Percentiles rank a stretch among this genome's conserved stretches.
Conservation (phyloP, 2,888 invertebrate genomes). For the Cephus sareptanus region DNA sequence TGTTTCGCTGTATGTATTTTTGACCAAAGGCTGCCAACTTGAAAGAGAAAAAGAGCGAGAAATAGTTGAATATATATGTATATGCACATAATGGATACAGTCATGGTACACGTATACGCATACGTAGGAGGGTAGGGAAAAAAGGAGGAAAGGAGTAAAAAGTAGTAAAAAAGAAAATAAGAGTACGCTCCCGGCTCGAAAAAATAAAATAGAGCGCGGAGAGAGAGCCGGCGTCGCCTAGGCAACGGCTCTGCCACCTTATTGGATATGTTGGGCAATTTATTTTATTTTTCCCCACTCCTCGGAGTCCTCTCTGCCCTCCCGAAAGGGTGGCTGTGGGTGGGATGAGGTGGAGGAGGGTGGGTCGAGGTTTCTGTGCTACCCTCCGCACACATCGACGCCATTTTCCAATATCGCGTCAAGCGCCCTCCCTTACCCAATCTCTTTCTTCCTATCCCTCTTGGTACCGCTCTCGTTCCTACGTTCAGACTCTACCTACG, state of each 20-base stretch:
- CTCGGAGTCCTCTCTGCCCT: conserved; percentile 12
- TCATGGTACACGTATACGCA: neutral
- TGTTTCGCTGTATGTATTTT: neutral
- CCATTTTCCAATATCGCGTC: conserved; percentile 64
- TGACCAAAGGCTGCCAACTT: neutral
- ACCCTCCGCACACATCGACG: conserved; percentile 52
- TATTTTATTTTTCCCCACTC: conserved; percentile 60
- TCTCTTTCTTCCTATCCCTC: neutral
- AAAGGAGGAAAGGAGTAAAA: conserved; percentile 34
- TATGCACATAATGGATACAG: neutral
- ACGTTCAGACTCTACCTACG: conserved; percentile 24
- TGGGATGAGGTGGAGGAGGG: conserved; percentile 2
- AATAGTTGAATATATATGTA: neutral
- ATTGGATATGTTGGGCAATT: conserved; percentile 66
- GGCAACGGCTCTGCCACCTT: conserved; percentile 65
- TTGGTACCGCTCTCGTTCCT: neutral
- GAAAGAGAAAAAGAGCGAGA: neutral
- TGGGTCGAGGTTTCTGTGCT: neutral
- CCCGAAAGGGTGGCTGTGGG: conserved; percentile 21
- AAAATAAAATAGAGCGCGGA: conserved; percentile 13
- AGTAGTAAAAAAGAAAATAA: conserved; percentile 30
- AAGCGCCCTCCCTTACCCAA: conserved; percentile 36
- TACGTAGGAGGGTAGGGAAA: neutral
- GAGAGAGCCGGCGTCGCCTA: conserved; percentile 53
- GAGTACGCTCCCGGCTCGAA: conserved; percentile 29